phyloP scores from a whole-genome alignment of 2,888 invertebrate genomes.

The Zelleria hepariella region DNA sequence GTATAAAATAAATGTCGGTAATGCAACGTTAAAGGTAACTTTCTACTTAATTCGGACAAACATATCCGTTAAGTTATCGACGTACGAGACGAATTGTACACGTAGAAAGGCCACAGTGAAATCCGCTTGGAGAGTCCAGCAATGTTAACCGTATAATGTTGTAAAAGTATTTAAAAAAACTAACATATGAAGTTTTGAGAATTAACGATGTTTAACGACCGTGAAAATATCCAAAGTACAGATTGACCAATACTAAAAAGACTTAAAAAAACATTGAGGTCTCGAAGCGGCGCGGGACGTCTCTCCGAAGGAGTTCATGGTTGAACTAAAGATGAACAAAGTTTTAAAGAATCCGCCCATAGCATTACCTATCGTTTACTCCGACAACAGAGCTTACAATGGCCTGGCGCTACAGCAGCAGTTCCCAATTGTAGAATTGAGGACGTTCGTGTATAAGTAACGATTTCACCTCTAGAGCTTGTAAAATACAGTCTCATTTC shows the following conservation, averaged over 20 bases:
- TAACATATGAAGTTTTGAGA: background rate
- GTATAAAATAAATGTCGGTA: background rate
- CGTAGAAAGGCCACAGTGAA: background rate
- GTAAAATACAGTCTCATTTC: slow-evolving; percentile 46
- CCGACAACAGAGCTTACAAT: slow-evolving; percentile 39
- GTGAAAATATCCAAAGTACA: slow-evolving; percentile 8
- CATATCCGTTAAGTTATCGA: background rate
- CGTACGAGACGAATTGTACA: background rate
- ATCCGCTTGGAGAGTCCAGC: background rate
- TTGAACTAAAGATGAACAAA: slow-evolving; percentile 66
- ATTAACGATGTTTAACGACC: background rate
- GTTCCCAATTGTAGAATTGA: slow-evolving; percentile 65
- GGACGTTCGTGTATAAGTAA: slow-evolving; percentile 43
- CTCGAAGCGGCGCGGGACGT: slow-evolving; percentile 66
- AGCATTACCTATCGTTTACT: slow-evolving; percentile 33
- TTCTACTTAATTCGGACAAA: background rate
- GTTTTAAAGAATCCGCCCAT: slow-evolving; percentile 26
- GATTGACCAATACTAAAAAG: slow-evolving; percentile 49
- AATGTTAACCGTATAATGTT: background rate
- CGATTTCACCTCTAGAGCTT: slow-evolving; percentile 47
- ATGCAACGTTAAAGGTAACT: background rate
- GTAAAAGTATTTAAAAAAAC: background rate
- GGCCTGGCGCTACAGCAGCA: slow-evolving; percentile 31
- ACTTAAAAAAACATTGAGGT: slow-evolving; percentile 70
- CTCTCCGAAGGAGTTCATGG: slow-evolving; percentile 69